Evolutionary conservation across 92 coral and sea anemone genomes (phyloP), one percentile per base, ranked within the genome.

Genomic region (Plumapathes pennacea): DNA sequence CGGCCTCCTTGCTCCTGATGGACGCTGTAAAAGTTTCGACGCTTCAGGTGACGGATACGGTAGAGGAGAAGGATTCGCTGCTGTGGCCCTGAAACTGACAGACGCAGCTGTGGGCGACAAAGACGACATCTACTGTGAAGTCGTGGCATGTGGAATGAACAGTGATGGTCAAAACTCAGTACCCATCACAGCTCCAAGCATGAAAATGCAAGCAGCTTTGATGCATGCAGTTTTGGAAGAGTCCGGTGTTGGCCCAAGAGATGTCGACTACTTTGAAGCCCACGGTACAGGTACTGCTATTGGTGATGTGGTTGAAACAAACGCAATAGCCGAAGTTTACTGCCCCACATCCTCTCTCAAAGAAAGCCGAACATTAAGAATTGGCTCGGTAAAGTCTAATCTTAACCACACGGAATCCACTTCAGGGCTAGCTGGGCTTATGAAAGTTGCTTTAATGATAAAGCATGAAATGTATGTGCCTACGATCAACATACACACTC

Each of bases 281-380:
- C 96, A 88, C 57, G 89, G 89, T 19, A 88, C 96, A 32, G 96
- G 90, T 0, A 88, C 96, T 1, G 96, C 96, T 3, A 68, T 88
- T 44, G 96, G 96, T 0, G 96, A 88, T 49, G 85, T 74, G 12
- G 81, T 84, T 12, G 96, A 88, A 44, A 72, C 62, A 14, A 51
- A 73, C n/a, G 73, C 90, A 4, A 77, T 89, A 1, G 84, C 82
- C 4, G 69, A 74, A 3, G 68, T 71, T 0, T 84, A 89, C 63
- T 55, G 84, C 31, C 3, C 17, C 19, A 9, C 72, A 10, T n/a
- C n/a, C n/a, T n/a, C n/a, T n/a, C n/a, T n/a, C n/a, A n/a, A n/a
- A n/a, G n/a, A n/a, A n/a, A n/a, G n/a, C n/a, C 51, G 82, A 53
- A 50, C 54, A n/a, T 57, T 89, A 14, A 78, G 81, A 13, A 50